Base-by-base conservation (phyloP, 2,888 invertebrate genomes). In the Nymphalis c-album region DNA sequence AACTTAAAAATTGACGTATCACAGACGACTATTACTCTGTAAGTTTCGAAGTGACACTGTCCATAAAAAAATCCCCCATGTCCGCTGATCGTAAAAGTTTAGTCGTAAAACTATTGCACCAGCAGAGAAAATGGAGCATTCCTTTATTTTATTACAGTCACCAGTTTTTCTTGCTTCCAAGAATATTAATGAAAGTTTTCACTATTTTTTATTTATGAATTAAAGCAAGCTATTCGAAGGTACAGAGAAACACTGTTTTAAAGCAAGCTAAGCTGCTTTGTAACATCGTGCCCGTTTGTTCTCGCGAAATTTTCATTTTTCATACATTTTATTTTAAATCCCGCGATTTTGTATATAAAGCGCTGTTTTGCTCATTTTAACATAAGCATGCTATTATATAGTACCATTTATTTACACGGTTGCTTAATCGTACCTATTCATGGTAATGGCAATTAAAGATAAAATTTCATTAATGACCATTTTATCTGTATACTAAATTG, bases 1-100 rank as follows among this genome's bases (percentile, higher is more conserved):
- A 18, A 18, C 47, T 47, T 47, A 63, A 55, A 63, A 55, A 46
- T 20, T 31, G 26, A 63, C 55, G 53, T 55, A 26, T 17, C 18
- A 46, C 20, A 57, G 26, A 47, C 47, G 48, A 57, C 48, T 35
- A 20, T 46, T 51, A 68, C 64, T 62, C 35, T 68, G 62, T 61
- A 69, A 68, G 58, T 60, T 59, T 50, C 64, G 59, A 57, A 64
- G 63, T 57, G 64, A 55, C 57, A 58, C 53, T 69, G 58, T 51
- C 64, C 61, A 69, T 69, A 67, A 69, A 69, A 64, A 64, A 59
- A 55, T 31, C 64, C 60, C 62, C 46, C 62, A 67, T 67, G 60
- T 50, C 67, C 67, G 57, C 60, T 63, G 63, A 69, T 69, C 71
- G 67, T 71, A 65, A 71, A 71, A 69, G 53, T 67, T 69, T 22